Conservation (phyloP, 2,888 invertebrate genomes). For the Alcis repandata region DNA sequence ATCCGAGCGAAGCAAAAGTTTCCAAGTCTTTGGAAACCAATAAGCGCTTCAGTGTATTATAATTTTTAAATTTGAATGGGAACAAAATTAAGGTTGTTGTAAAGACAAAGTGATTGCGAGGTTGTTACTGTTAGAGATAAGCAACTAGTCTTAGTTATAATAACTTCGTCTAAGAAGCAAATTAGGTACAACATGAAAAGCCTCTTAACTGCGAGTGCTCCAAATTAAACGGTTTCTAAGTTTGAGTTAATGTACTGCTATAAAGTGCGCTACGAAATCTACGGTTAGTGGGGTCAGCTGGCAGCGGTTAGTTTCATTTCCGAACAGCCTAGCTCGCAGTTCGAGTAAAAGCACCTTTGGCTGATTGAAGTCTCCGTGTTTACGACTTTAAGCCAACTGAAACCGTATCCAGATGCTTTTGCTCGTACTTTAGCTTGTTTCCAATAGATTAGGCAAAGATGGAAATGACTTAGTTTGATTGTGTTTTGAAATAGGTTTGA, state of each 20-base stretch:
- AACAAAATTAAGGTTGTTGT: too few species aligned
- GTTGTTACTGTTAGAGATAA: too few species aligned
- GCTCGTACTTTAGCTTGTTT: background rate
- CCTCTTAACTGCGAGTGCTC: background rate
- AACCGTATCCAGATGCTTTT: background rate
- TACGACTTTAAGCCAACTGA: slow-evolving; percentile 16
- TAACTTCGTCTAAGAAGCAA: too few species aligned
- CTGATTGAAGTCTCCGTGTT: slow-evolving; percentile 34
- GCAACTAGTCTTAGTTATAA: too few species aligned
- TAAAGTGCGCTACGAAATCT: slow-evolving; percentile 13
- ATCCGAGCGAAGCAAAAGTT: too few species aligned
- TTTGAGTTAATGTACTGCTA: slow-evolving; percentile 12
- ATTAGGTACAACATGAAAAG: background rate
- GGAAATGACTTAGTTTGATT: background rate
- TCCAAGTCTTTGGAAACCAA: too few species aligned
- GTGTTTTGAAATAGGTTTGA: background rate
- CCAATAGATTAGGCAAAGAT: background rate
- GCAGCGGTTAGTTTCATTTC: slow-evolving; percentile 51
- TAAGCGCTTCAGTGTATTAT: too few species aligned
- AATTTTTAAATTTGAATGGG: too few species aligned
- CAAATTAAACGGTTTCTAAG: slow-evolving; percentile 7
- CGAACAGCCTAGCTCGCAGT: slow-evolving; percentile 45
- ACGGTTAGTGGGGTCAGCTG: slow-evolving; percentile 36
- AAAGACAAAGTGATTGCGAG: too few species aligned
- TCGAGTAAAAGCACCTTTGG: slow-evolving; percentile 21